phyloP scores from a whole-genome alignment of 2,113 vertebrate species.

The Noturus placidus region DNA sequence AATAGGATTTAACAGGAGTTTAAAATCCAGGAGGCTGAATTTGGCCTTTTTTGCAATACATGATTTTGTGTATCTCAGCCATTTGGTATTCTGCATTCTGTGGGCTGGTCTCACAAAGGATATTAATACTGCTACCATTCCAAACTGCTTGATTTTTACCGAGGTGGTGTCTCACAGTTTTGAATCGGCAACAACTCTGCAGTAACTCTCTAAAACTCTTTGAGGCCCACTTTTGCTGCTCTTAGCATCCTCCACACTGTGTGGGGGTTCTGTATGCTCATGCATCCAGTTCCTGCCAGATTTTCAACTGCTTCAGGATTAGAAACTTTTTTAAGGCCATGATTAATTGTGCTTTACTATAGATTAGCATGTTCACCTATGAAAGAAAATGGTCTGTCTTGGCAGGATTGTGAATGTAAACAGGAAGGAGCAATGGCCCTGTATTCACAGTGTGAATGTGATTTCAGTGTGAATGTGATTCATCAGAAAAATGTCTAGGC shows the following conservation, averaged over 20 bases:
- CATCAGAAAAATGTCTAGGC: constrained; percentile 25
- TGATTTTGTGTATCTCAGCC: not conserved
- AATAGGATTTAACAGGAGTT: not conserved
- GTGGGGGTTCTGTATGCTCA: constrained; percentile 6
- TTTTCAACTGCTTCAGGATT: not conserved
- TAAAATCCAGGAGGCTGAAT: not conserved
- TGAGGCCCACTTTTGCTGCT: constrained; percentile 2
- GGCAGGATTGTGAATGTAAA: not conserved
- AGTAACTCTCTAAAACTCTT: constrained; percentile 12
- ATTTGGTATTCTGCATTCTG: not conserved
- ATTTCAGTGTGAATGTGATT: constrained; percentile 37
- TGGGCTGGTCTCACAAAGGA: not conserved
- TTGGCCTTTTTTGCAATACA: not conserved
- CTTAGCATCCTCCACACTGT: constrained; percentile 23
- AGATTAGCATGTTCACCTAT: not conserved
- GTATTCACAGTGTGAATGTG: not conserved
- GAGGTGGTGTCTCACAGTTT: not conserved
- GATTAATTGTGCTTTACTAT: not conserved
- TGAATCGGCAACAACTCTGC: not conserved
- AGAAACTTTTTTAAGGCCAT: not conserved
- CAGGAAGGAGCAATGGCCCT: not conserved
- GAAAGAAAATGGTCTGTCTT: not conserved
- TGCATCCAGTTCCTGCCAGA: constrained; percentile 10
- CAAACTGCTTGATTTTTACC: not conserved
- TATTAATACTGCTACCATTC: not conserved